phyloP scores from a whole-genome alignment of 2,113 vertebrate species.

The Epinephelus fuscoguttatus region DNA sequence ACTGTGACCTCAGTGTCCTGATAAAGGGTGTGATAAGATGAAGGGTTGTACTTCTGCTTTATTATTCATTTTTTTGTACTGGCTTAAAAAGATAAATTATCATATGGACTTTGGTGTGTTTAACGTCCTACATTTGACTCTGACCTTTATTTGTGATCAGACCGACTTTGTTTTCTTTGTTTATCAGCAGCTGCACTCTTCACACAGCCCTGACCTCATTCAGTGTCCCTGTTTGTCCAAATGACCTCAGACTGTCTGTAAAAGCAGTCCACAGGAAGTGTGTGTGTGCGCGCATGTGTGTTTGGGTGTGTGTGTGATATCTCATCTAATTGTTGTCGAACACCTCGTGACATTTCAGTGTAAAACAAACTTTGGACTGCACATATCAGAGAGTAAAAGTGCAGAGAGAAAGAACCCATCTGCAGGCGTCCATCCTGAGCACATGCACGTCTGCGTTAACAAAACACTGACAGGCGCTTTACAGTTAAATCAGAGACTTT shows the following conservation, averaged over 20 bases:
- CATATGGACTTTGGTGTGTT: no score
- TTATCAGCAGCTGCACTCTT: slow-evolving; percentile 40
- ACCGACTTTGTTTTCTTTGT: background rate
- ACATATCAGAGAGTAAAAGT: background rate
- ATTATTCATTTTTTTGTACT: no score
- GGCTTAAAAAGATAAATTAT: no score
- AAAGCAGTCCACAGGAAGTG: background rate
- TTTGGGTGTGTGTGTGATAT: background rate
- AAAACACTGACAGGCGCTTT: no score
- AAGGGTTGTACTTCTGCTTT: no score
- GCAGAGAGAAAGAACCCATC: background rate
- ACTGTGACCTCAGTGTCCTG: no score
- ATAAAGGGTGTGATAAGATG: no score
- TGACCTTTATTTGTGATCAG: slow-evolving; percentile 1
- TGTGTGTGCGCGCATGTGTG: slow-evolving; percentile 14
- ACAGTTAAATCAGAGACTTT: no score
- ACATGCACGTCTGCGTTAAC: no score
- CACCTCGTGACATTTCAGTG: slow-evolving; percentile 1
- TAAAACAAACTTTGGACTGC: slow-evolving; percentile 18
- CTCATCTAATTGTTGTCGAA: background rate
- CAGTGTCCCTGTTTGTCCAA: background rate
- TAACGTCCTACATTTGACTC: no score
- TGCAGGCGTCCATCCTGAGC: no score
- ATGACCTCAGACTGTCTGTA: no score
- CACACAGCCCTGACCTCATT: slow-evolving; percentile 39